A percentile compares a stretch with the other conserved stretches of the same genome.
phyloP scores from a whole-genome alignment of 2,888 invertebrate species.

The Nomada lathburiana region DNA sequence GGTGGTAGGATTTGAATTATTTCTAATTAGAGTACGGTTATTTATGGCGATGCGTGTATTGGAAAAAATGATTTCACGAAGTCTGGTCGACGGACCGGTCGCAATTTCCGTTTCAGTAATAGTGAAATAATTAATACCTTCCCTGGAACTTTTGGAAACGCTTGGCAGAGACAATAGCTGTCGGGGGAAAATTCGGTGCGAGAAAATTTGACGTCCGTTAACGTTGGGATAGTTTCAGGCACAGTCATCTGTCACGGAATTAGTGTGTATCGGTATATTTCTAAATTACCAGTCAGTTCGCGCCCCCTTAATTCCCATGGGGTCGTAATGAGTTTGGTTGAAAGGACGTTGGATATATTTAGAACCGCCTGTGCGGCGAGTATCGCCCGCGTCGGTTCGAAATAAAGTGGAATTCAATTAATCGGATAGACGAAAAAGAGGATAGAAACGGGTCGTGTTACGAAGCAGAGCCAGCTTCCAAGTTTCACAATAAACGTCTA shows the following conservation, averaged over 20 bases:
- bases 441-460: not conserved
- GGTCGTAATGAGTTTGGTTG: not conserved
- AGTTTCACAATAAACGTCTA: slow-evolving; percentile 13
- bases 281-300: too few relatives aligned
- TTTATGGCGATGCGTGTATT: too few relatives aligned
- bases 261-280: not conserved
- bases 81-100: too few relatives aligned
- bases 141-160: too few relatives aligned
- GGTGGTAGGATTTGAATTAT: too few relatives aligned
- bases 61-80: too few relatives aligned
- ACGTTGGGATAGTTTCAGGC: not conserved
- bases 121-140: too few relatives aligned
- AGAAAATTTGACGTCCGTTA: not conserved
- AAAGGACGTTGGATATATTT: not conserved
- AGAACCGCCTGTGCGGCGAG: not conserved
- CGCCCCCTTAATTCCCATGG: not conserved
- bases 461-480: too few relatives aligned
- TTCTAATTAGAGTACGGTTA: too few relatives aligned
- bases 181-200: too few relatives aligned
- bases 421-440: not conserved
- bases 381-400: not conserved
- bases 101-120: too few relatives aligned
- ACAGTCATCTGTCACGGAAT: not conserved
- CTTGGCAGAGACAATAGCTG: too few relatives aligned
- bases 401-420: not conserved